phyloP scores from a whole-genome alignment of 2,113 vertebrate species.

The Pseudopipra pipra region DNA sequence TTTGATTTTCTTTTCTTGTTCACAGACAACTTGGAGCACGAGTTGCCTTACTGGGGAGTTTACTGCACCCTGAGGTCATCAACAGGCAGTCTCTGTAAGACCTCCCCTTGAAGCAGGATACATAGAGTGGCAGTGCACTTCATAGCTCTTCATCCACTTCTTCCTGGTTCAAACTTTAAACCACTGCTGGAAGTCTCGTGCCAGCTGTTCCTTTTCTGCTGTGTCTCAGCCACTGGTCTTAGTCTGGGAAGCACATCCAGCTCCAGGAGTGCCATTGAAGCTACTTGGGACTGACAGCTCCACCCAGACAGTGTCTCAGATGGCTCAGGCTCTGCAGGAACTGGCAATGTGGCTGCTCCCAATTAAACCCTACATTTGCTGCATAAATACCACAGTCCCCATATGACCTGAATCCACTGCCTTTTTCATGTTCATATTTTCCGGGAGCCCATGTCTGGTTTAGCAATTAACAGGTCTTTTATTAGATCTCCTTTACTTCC shows the following conservation, averaged over 20 bases:
- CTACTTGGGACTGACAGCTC: background rate
- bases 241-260: background rate
- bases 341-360: background rate
- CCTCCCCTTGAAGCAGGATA: background rate
- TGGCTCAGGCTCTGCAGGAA: background rate
- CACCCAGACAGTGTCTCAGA: background rate
- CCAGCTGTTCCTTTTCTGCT: background rate
- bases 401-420: background rate
- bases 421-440: constrained; percentile 19
- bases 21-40: background rate
- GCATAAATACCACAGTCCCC: background rate
- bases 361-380: constrained; percentile 9
- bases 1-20: background rate
- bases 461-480: constrained; percentile 35
- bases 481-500: constrained; percentile 41
- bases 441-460: constrained; percentile 7
- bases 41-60: background rate
- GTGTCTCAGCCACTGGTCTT: background rate
- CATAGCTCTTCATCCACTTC: background rate
- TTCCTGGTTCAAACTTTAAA: background rate
- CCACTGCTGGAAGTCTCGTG: background rate
- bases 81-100: background rate
- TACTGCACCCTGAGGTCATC: background rate
- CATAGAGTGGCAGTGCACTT: background rate
- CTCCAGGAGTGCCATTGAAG: background rate